A percentile compares a stretch with the other conserved stretches of the same genome.
Conservation (phyloP, 2,888 invertebrate genomes). For the Augochlorella aurata region DNA sequence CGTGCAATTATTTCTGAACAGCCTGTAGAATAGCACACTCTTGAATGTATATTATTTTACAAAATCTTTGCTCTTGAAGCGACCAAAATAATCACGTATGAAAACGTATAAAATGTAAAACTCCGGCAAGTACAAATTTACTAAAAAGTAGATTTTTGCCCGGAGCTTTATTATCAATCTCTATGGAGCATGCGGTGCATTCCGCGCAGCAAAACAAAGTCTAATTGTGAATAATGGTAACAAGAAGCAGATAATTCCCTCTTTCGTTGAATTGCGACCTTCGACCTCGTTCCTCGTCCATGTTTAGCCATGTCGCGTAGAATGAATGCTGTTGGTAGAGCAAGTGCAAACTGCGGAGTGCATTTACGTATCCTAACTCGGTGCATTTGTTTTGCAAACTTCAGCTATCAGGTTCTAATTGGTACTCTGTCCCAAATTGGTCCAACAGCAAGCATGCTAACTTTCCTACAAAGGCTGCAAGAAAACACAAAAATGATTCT, state of each 20-base stretch:
- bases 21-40: too few relatives aligned
- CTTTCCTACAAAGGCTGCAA: too few relatives aligned
- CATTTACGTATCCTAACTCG: background rate
- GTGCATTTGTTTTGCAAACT: background rate
- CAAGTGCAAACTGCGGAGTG: background rate
- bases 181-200: constrained; percentile 11
- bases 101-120: too few relatives aligned
- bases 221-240: constrained; percentile 50
- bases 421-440: background rate
- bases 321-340: background rate
- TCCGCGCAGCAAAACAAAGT: constrained; percentile 40
- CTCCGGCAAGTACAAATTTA: too few relatives aligned
- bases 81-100: too few relatives aligned
- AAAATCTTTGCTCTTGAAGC: too few relatives aligned
- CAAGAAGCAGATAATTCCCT: constrained; percentile 48
- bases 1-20: too few relatives aligned
- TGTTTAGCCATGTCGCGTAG: constrained; percentile 25
- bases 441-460: background rate
- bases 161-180: background rate
- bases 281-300: constrained; percentile 28
- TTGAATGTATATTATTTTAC: too few relatives aligned
- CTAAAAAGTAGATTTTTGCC: too few relatives aligned
- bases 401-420: background rate
- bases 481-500: too few relatives aligned
- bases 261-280: constrained; percentile 52